phyloP scores from a whole-genome alignment of 2,888 invertebrate species.

The Sarcophaga carnaria region DNA sequence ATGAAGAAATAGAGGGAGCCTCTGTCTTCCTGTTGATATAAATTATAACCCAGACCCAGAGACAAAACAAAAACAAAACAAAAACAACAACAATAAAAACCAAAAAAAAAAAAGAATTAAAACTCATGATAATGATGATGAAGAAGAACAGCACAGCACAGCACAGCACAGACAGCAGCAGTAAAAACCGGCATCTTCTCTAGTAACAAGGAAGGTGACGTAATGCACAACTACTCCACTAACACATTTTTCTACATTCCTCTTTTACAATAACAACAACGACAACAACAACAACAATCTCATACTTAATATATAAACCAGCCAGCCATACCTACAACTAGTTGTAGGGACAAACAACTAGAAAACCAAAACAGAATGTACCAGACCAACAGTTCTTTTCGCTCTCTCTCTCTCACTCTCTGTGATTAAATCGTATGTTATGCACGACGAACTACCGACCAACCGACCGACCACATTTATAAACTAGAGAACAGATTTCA shows the following conservation, averaged over 20 bases:
- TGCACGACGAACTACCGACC: background rate
- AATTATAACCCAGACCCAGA: conserved; percentile 74
- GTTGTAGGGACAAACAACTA: conserved; percentile 23
- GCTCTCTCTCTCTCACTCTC: conserved; percentile 1
- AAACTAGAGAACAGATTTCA: conserved; percentile 50
- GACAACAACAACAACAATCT: conserved; percentile 37
- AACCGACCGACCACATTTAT: conserved; percentile 16
- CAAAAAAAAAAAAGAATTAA: conserved; percentile 18
- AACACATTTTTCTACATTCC: conserved; percentile 82
- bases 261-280: conserved; percentile 71
- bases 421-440: background rate
- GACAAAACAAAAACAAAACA: conserved; percentile 48
- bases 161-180: conserved; percentile 26
- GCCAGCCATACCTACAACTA: conserved; percentile 23
- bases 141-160: conserved; percentile 15
- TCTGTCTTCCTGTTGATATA: conserved; percentile 61
- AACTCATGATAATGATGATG: conserved; percentile 22
- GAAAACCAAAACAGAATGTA: background rate
- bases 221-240: conserved; percentile 82
- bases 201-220: conserved; percentile 79
- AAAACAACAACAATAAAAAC: background rate
- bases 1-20: conserved; percentile 53
- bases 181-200: conserved; percentile 65
- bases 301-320: background rate
- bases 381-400: conserved; percentile 60